Percentiles rank a stretch among this genome's conserved stretches.
Conservation (phyloP, 2,113 vertebrate genomes). For the Ptyas mucosa region DNA sequence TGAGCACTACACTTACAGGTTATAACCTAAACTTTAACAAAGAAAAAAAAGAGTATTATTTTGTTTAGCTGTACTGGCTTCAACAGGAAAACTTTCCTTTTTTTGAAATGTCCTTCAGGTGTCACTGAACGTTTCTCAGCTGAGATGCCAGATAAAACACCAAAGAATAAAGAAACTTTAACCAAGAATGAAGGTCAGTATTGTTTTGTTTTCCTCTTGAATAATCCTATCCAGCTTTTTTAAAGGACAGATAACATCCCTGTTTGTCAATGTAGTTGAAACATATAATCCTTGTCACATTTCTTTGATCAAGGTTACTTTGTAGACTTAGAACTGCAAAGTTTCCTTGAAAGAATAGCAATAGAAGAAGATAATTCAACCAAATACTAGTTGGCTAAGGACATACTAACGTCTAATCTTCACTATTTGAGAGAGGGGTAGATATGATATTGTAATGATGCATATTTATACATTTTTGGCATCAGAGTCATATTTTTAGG, state of each 20-base stretch:
- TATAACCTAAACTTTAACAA: neutral
- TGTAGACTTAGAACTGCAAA: neutral
- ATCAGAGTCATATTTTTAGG: neutral
- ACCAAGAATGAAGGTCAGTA: constrained; percentile 46
- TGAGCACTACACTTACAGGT: constrained; percentile 12
- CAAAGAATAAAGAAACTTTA: constrained; percentile 43
- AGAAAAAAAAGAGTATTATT: constrained; percentile 15
- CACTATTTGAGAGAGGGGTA: neutral
- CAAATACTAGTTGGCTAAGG: neutral
- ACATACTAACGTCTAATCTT: neutral
- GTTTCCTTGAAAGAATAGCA: neutral
- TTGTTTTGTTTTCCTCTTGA: constrained; percentile 7
- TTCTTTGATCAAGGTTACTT: neutral
- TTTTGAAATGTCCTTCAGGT: constrained; percentile 53
- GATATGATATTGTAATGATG: neutral
- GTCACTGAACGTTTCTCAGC: constrained; percentile 31
- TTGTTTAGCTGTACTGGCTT: neutral
- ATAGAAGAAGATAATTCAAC: neutral
- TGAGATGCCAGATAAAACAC: constrained; percentile 63
- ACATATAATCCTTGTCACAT: neutral
- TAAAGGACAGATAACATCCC: neutral
- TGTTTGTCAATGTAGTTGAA: neutral
- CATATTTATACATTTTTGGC: neutral
- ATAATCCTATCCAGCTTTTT: constrained; percentile 15
- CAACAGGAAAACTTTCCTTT: constrained; percentile 43